phyloP scores from a whole-genome alignment of 2,888 invertebrate genomes.

The Hirtodrosophila duncani region DNA sequence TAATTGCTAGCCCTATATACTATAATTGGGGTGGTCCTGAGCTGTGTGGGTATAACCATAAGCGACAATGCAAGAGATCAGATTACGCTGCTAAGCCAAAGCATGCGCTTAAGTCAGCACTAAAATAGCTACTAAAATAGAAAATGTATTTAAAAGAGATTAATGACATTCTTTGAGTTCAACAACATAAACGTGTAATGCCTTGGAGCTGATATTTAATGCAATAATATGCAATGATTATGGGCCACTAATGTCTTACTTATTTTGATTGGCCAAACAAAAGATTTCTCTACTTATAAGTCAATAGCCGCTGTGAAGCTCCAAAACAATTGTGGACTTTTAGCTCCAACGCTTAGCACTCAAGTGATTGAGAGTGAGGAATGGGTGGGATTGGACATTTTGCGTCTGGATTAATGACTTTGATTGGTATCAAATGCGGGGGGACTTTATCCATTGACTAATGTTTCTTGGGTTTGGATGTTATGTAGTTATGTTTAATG shows the following conservation, averaged over 20 bases:
- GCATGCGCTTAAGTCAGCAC: no score
- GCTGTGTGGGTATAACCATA: no score
- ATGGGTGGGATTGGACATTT: constrained; percentile 23
- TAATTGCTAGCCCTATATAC: no score
- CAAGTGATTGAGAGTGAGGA: constrained; percentile 44
- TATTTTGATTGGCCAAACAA: constrained; percentile 4
- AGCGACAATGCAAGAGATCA: no score
- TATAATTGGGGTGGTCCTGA: no score
- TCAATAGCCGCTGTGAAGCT: constrained; percentile 25
- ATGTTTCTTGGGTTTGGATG: constrained; percentile 32
- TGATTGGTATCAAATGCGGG: constrained; percentile 55
- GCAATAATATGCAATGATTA: no score
- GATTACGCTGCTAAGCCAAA: no score
- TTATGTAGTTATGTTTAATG: constrained; percentile 32
- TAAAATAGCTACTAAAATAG: no score
- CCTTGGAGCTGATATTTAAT: no score
- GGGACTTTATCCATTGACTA: constrained; percentile 14
- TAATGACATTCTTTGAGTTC: no score
- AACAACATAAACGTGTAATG: no score
- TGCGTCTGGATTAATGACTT: constrained; percentile 40
- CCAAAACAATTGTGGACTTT: constrained; percentile 41
- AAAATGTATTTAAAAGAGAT: no score
- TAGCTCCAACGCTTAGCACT: constrained; percentile 33
- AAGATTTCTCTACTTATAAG: constrained; percentile 6
- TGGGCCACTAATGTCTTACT: constrained; percentile 11